Percentiles rank a stretch among this genome's conserved stretches.
Conservation (phyloP, 2,888 invertebrate species). For the Calliphora vomitoria region DNA sequence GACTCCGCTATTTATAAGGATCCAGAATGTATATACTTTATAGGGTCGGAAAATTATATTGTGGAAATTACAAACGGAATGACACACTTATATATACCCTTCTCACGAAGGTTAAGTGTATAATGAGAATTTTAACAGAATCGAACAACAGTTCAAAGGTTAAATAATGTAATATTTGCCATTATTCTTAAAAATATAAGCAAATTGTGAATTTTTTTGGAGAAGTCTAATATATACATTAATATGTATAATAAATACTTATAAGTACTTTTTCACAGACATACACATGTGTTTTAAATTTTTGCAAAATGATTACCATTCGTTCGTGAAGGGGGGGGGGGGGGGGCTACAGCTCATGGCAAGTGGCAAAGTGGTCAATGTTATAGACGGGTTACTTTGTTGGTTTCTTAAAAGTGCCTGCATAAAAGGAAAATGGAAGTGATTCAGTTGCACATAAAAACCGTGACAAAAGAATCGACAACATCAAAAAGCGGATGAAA, state of each 20-base stretch:
- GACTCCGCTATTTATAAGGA: too few species aligned
- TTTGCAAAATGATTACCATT: neutral
- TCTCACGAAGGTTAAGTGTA: too few species aligned
- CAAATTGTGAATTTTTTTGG: too few species aligned
- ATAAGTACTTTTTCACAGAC: neutral
- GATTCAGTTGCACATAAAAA: constrained; percentile 48
- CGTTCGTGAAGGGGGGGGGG: neutral
- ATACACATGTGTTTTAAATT: neutral
- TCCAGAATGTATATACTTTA: too few species aligned
- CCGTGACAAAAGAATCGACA: constrained; percentile 9
- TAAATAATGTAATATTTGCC: too few species aligned
- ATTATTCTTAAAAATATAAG: too few species aligned
- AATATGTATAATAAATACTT: neutral
- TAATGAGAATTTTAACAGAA: too few species aligned
- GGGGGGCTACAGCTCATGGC: neutral
- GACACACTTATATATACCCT: too few species aligned
- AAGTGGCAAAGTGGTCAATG: constrained; percentile 31
- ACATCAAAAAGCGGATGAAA: constrained; percentile 39
- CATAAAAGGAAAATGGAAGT: constrained; percentile 31
- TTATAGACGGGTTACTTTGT: neutral
- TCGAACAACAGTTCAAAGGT: too few species aligned
- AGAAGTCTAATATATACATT: neutral
- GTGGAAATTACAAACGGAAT: too few species aligned
- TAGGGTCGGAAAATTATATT: too few species aligned
- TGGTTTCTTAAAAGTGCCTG: constrained; percentile 16